Conservation (phyloP, 2,888 invertebrate species). For the Pseudanteris insignis region DNA sequence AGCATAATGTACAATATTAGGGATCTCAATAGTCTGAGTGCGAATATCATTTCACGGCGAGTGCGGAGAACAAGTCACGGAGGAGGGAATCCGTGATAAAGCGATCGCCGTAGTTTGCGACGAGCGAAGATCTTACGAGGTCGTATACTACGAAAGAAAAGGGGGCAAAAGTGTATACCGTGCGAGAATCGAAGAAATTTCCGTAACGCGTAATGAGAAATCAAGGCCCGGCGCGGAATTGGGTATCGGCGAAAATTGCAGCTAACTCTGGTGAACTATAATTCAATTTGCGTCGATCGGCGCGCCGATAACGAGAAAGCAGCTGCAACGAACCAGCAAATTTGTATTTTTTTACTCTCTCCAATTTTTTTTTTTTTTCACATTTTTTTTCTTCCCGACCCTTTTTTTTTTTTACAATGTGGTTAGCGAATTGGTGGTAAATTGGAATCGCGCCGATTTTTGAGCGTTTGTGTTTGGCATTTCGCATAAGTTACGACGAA, state of each 20-base stretch:
- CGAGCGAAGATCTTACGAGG: no score
- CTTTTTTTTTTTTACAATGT: constrained; percentile 12
- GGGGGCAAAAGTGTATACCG: no score
- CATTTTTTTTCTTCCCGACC: neutral
- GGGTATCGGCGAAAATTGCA: constrained; percentile 25
- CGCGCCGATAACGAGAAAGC: constrained; percentile 33
- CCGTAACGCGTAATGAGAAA: no score
- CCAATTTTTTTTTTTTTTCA: no score
- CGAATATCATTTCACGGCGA: constrained; percentile 32
- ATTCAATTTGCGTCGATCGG: constrained; percentile 34
- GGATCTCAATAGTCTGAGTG: constrained; percentile 23
- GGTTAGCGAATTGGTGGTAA: constrained; percentile 5
- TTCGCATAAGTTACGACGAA: neutral
- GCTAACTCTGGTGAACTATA: constrained; percentile 23
- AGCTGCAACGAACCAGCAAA: constrained; percentile 6
- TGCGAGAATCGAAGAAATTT: no score
- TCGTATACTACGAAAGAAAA: no score
- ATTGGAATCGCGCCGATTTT: constrained; percentile 6
- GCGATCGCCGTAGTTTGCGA: no score
- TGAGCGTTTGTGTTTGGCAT: no score
- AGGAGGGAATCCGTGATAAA: no score
- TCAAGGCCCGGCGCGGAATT: constrained; percentile 23
- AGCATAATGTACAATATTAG: constrained; percentile 25
- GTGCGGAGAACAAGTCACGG: constrained; percentile 22
- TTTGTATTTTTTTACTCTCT: no score